Percentiles rank a stretch among this genome's conserved stretches.
Conservation (phyloP, 2,113 vertebrate genomes). For the Mesoclemmys tuberculata region DNA sequence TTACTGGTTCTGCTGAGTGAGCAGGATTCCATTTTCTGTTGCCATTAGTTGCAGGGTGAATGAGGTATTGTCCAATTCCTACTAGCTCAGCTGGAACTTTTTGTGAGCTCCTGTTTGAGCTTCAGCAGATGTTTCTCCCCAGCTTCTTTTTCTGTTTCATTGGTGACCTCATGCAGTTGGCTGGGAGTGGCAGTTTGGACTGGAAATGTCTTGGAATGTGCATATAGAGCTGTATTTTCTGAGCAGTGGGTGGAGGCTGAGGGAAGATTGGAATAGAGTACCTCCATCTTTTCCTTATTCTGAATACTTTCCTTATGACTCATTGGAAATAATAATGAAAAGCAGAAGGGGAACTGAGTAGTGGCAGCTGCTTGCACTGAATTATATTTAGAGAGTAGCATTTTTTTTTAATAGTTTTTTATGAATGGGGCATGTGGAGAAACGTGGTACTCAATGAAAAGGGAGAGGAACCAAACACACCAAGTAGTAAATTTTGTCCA, state of each 20-base stretch:
- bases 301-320: conserved; percentile 76
- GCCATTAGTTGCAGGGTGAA: not conserved
- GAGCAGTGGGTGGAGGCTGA: conserved; percentile 33
- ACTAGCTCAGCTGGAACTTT: not conserved
- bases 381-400: not conserved
- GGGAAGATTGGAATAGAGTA: not conserved
- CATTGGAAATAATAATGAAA: conserved; percentile 72
- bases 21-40: not conserved
- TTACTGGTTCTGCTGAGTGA: not conserved
- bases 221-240: conserved; percentile 53
- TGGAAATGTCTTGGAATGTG: conserved; percentile 60
- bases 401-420: not conserved
- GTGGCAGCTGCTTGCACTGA: conserved; percentile 34
- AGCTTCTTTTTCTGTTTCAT: not conserved
- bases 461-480: not conserved
- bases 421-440: not conserved
- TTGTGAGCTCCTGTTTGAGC: not conserved
- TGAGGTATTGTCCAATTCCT: not conserved
- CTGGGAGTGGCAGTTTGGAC: conserved; percentile 64
- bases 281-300: conserved; percentile 50
- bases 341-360: conserved; percentile 45
- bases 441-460: not conserved
- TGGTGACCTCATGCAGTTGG: conserved; percentile 68
- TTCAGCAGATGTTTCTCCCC: not conserved
- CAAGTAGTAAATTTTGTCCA: not conserved